These are phyloP conservation scores for Trissolcus brochymenae DNA, from an alignment of 2,888 invertebrate genomes.

Conservation along the genomic window DNA sequence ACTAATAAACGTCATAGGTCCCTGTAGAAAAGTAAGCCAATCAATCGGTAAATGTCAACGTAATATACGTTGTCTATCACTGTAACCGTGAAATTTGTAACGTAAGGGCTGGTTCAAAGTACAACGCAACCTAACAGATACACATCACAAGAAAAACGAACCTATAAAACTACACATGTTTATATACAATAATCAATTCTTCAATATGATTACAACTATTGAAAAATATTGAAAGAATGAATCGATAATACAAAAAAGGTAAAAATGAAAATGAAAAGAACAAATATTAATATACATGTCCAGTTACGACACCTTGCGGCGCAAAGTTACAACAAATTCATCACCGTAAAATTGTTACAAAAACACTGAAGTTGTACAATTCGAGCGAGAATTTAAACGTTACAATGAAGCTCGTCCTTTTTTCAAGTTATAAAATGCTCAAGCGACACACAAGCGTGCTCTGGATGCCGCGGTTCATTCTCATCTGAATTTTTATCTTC, in stretches of 20 bases:
- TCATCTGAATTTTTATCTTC: slow-evolving; percentile 70
- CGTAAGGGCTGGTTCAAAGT: slow-evolving; percentile 9
- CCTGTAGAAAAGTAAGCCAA: slow-evolving; percentile 10
- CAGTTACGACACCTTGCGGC: slow-evolving; percentile 10
- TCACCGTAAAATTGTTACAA: neutral
- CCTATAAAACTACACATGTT: slow-evolving; percentile 45
- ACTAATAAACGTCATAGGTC: neutral
- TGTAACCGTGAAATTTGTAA: neutral
- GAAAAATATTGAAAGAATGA: slow-evolving; percentile 1
- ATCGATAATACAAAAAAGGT: neutral
- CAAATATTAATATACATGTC: neutral
- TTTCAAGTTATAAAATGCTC: neutral
- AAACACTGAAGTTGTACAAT: neutral
- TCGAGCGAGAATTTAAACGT: neutral
- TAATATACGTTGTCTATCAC: slow-evolving; percentile 34
- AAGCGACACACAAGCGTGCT: slow-evolving; percentile 30
- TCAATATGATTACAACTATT: slow-evolving; percentile 21
- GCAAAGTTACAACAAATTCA: slow-evolving; percentile 3
- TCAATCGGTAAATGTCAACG: slow-evolving; percentile 8
- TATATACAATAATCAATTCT: slow-evolving; percentile 43
- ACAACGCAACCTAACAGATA: slow-evolving; percentile 48
- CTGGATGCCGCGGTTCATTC: slow-evolving; percentile 65
- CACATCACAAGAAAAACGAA: slow-evolving; percentile 52
- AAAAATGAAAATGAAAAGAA: neutral
- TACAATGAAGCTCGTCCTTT: slow-evolving; percentile 17